Base-by-base conservation (phyloP, 2,797 vertebrate species). In the Danio choprae region DNA sequence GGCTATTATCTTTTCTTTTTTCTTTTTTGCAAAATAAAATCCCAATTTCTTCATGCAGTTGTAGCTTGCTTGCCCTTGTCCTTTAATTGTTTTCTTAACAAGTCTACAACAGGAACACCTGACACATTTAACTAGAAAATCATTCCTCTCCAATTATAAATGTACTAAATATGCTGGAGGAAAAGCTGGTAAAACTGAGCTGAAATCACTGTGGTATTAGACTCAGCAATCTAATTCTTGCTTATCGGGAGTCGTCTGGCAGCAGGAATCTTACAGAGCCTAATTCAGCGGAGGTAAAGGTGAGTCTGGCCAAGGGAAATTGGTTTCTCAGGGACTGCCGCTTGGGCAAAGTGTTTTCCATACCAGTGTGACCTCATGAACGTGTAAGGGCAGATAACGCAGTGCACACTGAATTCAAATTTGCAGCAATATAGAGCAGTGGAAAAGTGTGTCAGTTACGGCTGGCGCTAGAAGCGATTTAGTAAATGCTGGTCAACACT, bases 401-500 rank as follows among this genome's bases (percentile, higher is more conserved):
- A 46, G 48, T 79, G 82, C 74, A 65, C 67, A 77, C 68, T 72
- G 82, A 82, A 82, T 72, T 81, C 68, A 70, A 65, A 83, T 77
- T 63, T 53, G 12, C 43, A 78, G 58, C 53, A 78, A 59, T 64
- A 56, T 62, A 65, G 64, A 50, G 53, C 44, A 65, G 65, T 13
- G 71, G n/a, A 9, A 60, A 63, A 59, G 46, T 75, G 71, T 20
- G 20, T 65, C 53, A 15, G 76, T 51, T 29, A 22, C 15, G n/a
- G 41, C 41, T 44, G 6, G 40, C 0, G 20, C 68, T 53, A 80
- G 87, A 86, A 86, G 86, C 22, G 59, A 77, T 82, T 83, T 43
- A 69, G 79, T 64, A 77, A 53, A 69, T 43, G 59, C 70, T 59
- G 79, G 86, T 63, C 70, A 88, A 92, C 90, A 93, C 91, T 90